Base-by-base conservation (phyloP, 2,113 vertebrate species). In the Atlantisia rogersi region DNA sequence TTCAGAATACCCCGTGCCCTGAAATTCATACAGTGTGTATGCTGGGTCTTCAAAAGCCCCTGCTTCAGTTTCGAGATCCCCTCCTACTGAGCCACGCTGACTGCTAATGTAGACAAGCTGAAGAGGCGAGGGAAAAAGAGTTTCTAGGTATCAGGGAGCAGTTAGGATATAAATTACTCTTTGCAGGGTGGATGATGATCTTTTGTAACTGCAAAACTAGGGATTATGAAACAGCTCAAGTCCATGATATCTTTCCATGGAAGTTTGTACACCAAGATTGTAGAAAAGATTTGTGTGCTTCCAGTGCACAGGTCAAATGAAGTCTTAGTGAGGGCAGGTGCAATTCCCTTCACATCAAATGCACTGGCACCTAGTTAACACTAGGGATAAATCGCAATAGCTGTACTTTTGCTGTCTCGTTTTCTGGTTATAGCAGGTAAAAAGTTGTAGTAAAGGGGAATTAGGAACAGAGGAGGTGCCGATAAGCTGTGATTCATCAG, bases 111-210 rank as follows among this genome's bases (percentile, higher is more conserved):
- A 67, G 56, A 9, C 26, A 64, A 82, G 24, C 29, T 50, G 31
- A 11, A 91, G 35, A 76, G 62, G 11, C 40, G 16, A 55, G 42
- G 24, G 16, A 10, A 40, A 37, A 86, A 55, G 42, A 52, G 5
- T 15, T 91, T 84, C 48, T 56, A 24, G 46, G 3, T 56, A n/a
- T 40, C 19, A 58, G 31, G 58, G 12, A 75, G 39, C 14, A 26
- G 15, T 60, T 48, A 84, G 58, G 65, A 88, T 15, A 80, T 25
- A 50, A 69, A 74, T 31, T 46, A 25, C 35, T 82, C 24, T 62
- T 44, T 78, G 37, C 13, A 35, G 31, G 15, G 11, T 28, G 31
- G 19, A 29, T 0, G 0, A 32, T 13, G 37, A 18, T 14, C 35
- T 82, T 80, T 90, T 69, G 62, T 65, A 70, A 59, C 25, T 58